phyloP scores from a whole-genome alignment of 2,888 invertebrate species.

The Parasteatoda lunata region DNA sequence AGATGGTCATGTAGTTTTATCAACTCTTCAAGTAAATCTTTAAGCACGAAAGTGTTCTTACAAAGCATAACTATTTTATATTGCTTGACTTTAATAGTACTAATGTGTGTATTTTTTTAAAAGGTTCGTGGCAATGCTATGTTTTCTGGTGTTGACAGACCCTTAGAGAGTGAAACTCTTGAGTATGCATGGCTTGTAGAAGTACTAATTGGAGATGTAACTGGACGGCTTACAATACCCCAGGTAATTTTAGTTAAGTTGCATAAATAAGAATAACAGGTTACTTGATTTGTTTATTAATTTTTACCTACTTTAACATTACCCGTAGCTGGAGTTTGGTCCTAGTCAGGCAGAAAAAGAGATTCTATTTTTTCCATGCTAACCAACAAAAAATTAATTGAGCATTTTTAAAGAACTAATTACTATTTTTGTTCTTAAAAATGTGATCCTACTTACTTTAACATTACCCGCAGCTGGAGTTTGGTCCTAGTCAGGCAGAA shows the following conservation, averaged over 20 bases:
- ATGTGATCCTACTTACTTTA: too few species aligned
- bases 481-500: too few species aligned
- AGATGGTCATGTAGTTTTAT: slow-evolving; percentile 89
- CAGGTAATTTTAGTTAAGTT: slow-evolving; percentile 76
- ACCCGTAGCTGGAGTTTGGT: too few species aligned
- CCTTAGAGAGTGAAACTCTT: slow-evolving; percentile 92
- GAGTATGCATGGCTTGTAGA: slow-evolving; percentile 99
- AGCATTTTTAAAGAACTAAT: too few species aligned
- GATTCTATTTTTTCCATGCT: too few species aligned
- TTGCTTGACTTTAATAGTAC: not conserved
- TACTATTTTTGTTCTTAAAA: too few species aligned
- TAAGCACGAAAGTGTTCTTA: not conserved
- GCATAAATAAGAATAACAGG: not conserved
- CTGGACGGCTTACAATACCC: slow-evolving; percentile 90
- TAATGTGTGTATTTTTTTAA: slow-evolving; percentile 68
- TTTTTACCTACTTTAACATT: too few species aligned
- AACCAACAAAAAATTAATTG: too few species aligned
- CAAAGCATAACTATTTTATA: not conserved
- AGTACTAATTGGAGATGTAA: slow-evolving; percentile 92
- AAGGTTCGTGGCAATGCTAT: slow-evolving; percentile 94
- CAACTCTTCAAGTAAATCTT: slow-evolving; percentile 75
- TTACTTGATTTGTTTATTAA: too few species aligned
- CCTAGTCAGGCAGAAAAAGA: too few species aligned
- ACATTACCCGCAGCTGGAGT: too few species aligned
- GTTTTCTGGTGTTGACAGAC: slow-evolving; percentile 93